These are phyloP conservation scores for Crepidodera aurea DNA, from an alignment of 2,888 invertebrate genomes.

Conservation along the genomic window DNA sequence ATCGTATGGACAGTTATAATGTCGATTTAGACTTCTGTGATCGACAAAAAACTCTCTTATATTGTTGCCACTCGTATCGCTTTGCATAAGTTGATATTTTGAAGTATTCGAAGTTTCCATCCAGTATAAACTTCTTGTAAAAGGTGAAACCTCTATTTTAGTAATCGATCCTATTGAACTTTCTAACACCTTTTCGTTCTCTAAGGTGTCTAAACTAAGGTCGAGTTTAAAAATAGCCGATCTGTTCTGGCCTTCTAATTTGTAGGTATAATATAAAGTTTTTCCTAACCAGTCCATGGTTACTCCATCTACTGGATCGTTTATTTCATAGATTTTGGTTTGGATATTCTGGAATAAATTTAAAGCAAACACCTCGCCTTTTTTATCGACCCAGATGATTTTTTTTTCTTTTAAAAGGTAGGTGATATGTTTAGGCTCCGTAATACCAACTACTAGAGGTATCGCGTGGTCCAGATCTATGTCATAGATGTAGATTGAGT, in stretches of 20 bases:
- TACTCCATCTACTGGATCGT: constrained; percentile 71
- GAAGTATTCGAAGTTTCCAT: constrained; percentile 72
- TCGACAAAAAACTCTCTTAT: constrained; percentile 66
- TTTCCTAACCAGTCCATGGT: constrained; percentile 90
- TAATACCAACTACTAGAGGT: constrained; percentile 68
- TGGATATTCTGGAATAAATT: constrained; percentile 63
- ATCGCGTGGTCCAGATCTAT: constrained; percentile 72
- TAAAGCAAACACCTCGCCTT: constrained; percentile 73
- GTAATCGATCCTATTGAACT: constrained; percentile 66
- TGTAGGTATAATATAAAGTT: constrained; percentile 83
- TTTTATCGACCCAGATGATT: constrained; percentile 84
- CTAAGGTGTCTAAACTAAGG: constrained; percentile 68
- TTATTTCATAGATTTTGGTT: constrained; percentile 66
- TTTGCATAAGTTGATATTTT: constrained; percentile 70
- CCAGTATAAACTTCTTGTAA: constrained; percentile 79
- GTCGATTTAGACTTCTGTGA: constrained; percentile 30
- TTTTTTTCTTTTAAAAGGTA: constrained; percentile 75
- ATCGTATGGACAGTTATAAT: constrained; percentile 73
- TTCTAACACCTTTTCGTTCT: constrained; percentile 64
- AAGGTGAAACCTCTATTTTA: constrained; percentile 78
- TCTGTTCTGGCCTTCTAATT: constrained; percentile 54
- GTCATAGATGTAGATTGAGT: constrained; percentile 78
- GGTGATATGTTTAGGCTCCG: constrained; percentile 74
- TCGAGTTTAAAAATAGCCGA: constrained; percentile 72
- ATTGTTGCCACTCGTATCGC: constrained; percentile 67